Evolutionary conservation across 1,140 invertebrate species (phyloP).

Genomic region (Drosophila triauraria): DNA sequence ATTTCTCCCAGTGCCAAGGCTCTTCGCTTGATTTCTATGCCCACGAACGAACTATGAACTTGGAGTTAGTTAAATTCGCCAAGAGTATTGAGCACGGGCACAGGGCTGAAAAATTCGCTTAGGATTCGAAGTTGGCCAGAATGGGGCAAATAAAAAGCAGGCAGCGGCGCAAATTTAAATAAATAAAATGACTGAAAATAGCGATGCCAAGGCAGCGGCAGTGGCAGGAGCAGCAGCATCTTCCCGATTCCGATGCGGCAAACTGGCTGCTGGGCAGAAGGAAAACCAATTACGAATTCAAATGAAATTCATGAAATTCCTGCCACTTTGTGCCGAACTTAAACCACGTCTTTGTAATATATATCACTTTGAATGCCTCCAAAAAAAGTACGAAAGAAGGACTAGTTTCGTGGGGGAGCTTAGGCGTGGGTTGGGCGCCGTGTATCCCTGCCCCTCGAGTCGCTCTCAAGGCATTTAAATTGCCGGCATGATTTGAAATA

Average conservation of each 20-base stretch:
- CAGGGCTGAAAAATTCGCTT: slow-evolving; percentile 28
- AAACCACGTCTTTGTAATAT: slow-evolving; percentile 69
- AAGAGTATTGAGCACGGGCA: slow-evolving; percentile 37
- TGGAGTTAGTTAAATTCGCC: slow-evolving; percentile 52
- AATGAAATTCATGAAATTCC: slow-evolving; percentile 75
- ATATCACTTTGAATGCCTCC: slow-evolving; percentile 57
- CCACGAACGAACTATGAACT: slow-evolving; percentile 61
- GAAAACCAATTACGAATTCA: slow-evolving; percentile 72
- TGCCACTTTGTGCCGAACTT: slow-evolving; percentile 62
- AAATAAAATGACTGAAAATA: slow-evolving; percentile 60
- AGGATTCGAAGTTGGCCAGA: slow-evolving; percentile 15
- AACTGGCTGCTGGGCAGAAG: slow-evolving; percentile 6
- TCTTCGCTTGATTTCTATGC: slow-evolving; percentile 12
- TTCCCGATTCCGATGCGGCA: slow-evolving; percentile 30
- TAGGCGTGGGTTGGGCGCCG: slow-evolving; percentile 6
- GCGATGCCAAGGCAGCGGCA: slow-evolving; percentile 25
- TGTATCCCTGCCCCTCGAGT: slow-evolving; percentile 23
- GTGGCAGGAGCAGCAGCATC: slow-evolving; percentile 21
- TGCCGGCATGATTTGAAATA: slow-evolving; percentile 66
- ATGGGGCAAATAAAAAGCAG: slow-evolving; percentile 34
- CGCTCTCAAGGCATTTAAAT: slow-evolving; percentile 54
- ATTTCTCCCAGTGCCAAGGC: slow-evolving; percentile 2
- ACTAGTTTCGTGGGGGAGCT: slow-evolving; percentile 43
- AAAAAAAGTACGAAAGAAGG: slow-evolving; percentile 21
- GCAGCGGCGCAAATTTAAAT: slow-evolving; percentile 60